Evolutionary conservation across 2,113 vertebrate species (phyloP).

Genomic region (Trematomus loennbergii): DNA sequence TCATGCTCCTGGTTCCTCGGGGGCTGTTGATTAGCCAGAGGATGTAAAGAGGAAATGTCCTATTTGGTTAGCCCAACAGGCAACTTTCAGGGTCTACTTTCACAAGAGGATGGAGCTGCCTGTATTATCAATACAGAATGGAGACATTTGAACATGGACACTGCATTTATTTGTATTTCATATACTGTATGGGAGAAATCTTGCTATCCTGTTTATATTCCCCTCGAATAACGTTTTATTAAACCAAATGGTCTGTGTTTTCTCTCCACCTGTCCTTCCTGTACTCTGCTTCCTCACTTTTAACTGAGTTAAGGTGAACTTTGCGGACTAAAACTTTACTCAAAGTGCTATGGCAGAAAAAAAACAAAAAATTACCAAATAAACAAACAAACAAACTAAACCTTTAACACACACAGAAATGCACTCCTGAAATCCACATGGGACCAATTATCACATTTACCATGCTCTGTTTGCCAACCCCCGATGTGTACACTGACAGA

Average conservation of each 20-base stretch:
- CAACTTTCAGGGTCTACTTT: slow-evolving; percentile 2
- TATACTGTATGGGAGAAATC: too few relatives aligned
- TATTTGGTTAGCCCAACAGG: slow-evolving; percentile 17
- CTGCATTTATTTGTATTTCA: too few relatives aligned
- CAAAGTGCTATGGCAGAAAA: background rate
- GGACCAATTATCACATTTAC: slow-evolving; percentile 90
- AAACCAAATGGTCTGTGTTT: too few relatives aligned
- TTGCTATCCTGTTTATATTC: too few relatives aligned
- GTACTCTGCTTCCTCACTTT: background rate
- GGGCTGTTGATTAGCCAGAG: slow-evolving; percentile 31
- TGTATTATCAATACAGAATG: too few relatives aligned
- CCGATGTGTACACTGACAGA: slow-evolving; percentile 54
- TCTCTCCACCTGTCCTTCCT: background rate
- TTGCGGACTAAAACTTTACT: slow-evolving; percentile 10
- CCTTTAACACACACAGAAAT: slow-evolving; percentile 19
- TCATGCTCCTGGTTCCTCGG: slow-evolving; percentile 26
- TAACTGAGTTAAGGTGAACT: slow-evolving; percentile 4
- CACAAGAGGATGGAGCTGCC: background rate
- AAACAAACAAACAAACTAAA: slow-evolving; percentile 47
- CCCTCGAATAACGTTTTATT: too few relatives aligned
- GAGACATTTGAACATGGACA: too few relatives aligned
- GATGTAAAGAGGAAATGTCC: slow-evolving; percentile 40
- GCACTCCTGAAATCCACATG: slow-evolving; percentile 66
- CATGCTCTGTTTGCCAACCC: slow-evolving; percentile 60
- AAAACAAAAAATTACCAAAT: slow-evolving; percentile 35